phyloP scores from a whole-genome alignment of 2,888 invertebrate species.

The Drosophila peninsularis region DNA sequence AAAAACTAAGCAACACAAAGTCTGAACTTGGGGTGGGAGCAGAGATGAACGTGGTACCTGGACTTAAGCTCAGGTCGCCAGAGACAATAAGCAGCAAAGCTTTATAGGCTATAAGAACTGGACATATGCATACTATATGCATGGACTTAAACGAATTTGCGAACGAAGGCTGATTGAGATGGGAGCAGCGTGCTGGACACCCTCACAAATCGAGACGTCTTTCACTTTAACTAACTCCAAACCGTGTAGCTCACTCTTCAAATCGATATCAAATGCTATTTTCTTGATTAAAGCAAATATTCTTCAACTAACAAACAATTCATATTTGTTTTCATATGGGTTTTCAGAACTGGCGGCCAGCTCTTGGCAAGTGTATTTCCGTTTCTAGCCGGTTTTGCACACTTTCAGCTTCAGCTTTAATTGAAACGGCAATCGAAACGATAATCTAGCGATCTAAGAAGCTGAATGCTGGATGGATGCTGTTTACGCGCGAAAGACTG shows the following conservation, averaged over 20 bases:
- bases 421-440: constrained; percentile 49
- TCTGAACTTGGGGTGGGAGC: constrained; percentile 54
- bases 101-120: constrained; percentile 30
- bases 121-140: constrained; percentile 23
- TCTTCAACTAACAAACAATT: constrained; percentile 8
- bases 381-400: constrained; percentile 56
- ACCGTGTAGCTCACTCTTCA: constrained; percentile 28
- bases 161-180: constrained; percentile 34
- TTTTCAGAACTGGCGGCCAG: not conserved
- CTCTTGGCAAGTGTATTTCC: constrained; percentile 50
- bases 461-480: constrained; percentile 32
- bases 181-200: constrained; percentile 65
- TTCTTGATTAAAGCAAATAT: constrained; percentile 40
- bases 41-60: constrained; percentile 35
- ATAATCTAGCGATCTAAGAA: constrained; percentile 62
- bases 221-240: constrained; percentile 8
- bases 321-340: constrained; percentile 4
- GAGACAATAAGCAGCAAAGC: constrained; percentile 53
- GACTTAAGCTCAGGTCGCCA: constrained; percentile 10
- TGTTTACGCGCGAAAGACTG: constrained; percentile 54
- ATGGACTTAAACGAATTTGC: constrained; percentile 45
- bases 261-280: constrained; percentile 13
- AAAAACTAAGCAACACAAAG: constrained; percentile 59
- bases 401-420: constrained; percentile 47
- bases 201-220: constrained; percentile 42